Evolutionary conservation across 2,797 vertebrate genomes (phyloP).

Genomic region (Megalops cyprinoides): DNA sequence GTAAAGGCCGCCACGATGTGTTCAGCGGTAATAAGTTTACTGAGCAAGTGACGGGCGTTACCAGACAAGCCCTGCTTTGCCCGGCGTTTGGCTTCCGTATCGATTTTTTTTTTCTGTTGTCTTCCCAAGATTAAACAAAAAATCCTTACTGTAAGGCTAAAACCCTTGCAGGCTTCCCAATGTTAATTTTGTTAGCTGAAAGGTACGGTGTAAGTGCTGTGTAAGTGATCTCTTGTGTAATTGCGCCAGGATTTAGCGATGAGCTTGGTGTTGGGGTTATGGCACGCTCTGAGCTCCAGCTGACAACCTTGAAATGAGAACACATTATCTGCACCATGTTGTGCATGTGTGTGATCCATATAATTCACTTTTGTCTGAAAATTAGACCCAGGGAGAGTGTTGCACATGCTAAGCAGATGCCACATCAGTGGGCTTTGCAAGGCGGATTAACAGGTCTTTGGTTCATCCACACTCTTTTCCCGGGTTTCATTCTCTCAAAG

Average conservation of each 20-base stretch:
- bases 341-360: not conserved
- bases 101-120: constrained; percentile 14
- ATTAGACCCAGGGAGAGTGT: not conserved
- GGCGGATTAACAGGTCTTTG: not conserved
- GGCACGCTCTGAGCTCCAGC: not conserved
- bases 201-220: not conserved
- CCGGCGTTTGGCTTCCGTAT: not conserved
- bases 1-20: constrained; percentile 24
- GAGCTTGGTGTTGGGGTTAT: not conserved
- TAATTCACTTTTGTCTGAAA: too few relatives aligned
- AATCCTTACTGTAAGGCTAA: not conserved
- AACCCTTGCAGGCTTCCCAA: not conserved
- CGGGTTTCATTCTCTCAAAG: not conserved
- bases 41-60: not conserved
- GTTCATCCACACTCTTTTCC: not conserved
- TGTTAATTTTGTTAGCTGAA: not conserved
- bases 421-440: not conserved
- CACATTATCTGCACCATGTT: not conserved
- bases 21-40: constrained; percentile 33
- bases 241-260: not conserved
- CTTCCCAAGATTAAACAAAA: not conserved
- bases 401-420: not conserved
- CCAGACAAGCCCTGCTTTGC: not conserved
- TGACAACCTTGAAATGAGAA: not conserved
- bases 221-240: not conserved